Conservation (phyloP, 1,140 invertebrate species). For the Neomicropteryx cornuta region DNA sequence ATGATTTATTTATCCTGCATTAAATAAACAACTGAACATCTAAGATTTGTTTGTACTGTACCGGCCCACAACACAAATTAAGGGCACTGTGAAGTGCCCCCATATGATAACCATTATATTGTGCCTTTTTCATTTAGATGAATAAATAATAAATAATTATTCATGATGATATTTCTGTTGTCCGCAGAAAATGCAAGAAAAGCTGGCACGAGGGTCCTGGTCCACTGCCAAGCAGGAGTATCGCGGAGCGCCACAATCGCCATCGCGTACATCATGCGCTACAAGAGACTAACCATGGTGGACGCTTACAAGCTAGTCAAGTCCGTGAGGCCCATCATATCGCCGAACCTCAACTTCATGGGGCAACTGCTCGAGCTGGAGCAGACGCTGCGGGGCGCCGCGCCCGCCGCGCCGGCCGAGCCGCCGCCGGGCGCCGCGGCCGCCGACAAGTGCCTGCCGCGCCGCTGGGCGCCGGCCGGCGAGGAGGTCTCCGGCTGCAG, state of each 20-base stretch:
- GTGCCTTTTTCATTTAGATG: too few species aligned
- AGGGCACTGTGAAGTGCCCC: too few species aligned
- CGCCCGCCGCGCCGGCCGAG: conserved; percentile 11
- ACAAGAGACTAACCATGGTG: conserved; percentile 73
- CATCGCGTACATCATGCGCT: conserved; percentile 90
- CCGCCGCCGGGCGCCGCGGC: conserved; percentile 1
- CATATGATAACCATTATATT: too few species aligned
- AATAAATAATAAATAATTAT: too few species aligned
- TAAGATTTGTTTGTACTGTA: too few species aligned
- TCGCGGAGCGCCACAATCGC: conserved; percentile 90
- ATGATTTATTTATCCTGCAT: too few species aligned
- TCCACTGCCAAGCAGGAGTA: conserved; percentile 93
- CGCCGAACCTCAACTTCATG: conserved; percentile 96
- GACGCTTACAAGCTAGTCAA: conserved; percentile 88
- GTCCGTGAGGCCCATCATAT: conserved; percentile 77
- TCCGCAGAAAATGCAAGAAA: conserved; percentile 80
- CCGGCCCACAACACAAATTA: too few species aligned
- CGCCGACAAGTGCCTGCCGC: neutral
- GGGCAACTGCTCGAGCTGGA: conserved; percentile 86
- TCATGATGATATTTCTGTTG: too few species aligned
- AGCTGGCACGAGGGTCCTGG: conserved; percentile 67
- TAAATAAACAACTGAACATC: too few species aligned
- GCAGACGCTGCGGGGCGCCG: conserved; percentile 47
- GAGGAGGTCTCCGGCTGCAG: too few species aligned
- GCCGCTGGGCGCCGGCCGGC: neutral